Percentiles rank a stretch among this genome's conserved stretches.
Evolutionary conservation across 2,797 vertebrate species (phyloP).

Genomic region (Lagocephalus sceleratus): DNA sequence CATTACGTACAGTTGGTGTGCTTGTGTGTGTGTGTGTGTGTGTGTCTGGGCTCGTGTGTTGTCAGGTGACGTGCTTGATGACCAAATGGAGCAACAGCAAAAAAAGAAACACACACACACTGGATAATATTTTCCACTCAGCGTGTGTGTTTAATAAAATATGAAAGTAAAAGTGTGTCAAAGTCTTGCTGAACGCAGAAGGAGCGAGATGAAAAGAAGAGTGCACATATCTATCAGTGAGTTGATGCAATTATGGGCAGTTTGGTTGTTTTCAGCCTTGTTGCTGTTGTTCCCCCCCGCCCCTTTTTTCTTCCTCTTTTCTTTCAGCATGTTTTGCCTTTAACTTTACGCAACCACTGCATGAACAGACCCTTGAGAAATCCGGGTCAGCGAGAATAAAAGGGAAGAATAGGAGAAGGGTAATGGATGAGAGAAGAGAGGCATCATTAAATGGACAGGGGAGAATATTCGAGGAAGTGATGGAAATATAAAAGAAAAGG

Average conservation of each 20-base stretch:
- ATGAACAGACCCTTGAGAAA: slow-evolving; percentile 38
- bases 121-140: slow-evolving; percentile 32
- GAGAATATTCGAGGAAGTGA: slow-evolving; percentile 19
- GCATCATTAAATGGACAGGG: slow-evolving; percentile 30
- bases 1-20: slow-evolving; percentile 26
- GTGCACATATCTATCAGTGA: slow-evolving; percentile 12
- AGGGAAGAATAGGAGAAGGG: slow-evolving; percentile 22
- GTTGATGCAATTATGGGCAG: slow-evolving; percentile 40
- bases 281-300: slow-evolving; percentile 14
- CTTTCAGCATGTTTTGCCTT: slow-evolving; percentile 16
- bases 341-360: slow-evolving; percentile 22
- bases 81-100: background rate
- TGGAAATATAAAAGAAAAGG: slow-evolving; percentile 19
- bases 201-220: slow-evolving; percentile 17
- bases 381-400: slow-evolving; percentile 13
- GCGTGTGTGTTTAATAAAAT: slow-evolving; percentile 58
- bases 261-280: slow-evolving; percentile 42
- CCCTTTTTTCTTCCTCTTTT: slow-evolving; percentile 4
- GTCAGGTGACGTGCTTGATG: background rate
- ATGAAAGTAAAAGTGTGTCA: slow-evolving; percentile 60
- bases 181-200: slow-evolving; percentile 34
- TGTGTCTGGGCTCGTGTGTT: slow-evolving; percentile 6
- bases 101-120: slow-evolving; percentile 6
- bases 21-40: slow-evolving; percentile 19
- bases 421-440: slow-evolving; percentile 32